Conservation (phyloP, 2,888 invertebrate genomes). For the Phymatocera aterrima region DNA sequence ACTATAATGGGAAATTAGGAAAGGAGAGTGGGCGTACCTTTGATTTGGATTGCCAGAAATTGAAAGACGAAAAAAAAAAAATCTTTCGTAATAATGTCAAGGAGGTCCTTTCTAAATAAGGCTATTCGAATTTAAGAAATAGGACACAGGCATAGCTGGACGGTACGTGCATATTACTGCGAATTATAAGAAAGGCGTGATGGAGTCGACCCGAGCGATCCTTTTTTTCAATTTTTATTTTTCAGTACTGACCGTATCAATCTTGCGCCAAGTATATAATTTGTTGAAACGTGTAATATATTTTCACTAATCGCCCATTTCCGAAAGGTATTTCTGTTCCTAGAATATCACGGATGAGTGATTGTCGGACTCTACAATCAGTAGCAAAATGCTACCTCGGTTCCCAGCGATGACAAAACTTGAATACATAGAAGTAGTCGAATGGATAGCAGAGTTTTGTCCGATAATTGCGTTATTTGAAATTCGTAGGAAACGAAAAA, state of each 20-base stretch:
- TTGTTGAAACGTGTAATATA: neutral
- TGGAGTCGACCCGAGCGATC: too few relatives aligned
- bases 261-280: constrained; percentile 27
- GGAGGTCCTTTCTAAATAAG: constrained; percentile 42
- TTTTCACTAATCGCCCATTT: neutral
- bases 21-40: neutral
- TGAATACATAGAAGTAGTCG: neutral
- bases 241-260: neutral
- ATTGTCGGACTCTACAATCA: constrained; percentile 35
- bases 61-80: neutral
- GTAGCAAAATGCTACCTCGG: constrained; percentile 8
- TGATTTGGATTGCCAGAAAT: neutral
- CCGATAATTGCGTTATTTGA: neutral
- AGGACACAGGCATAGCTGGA: neutral
- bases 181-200: constrained; percentile 23
- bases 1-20: neutral
- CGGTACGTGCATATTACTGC: neutral
- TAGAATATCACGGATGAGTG: constrained; percentile 9
- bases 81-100: constrained; percentile 33
- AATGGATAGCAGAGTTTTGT: neutral
- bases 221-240: neutral
- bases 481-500: neutral
- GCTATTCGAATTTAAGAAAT: constrained; percentile 18
- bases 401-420: neutral
- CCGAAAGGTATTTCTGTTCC: neutral